Evolutionary conservation across 2,113 vertebrate species (phyloP), one percentile per base, ranked within the genome.

Genomic region (Calypte anna): DNA sequence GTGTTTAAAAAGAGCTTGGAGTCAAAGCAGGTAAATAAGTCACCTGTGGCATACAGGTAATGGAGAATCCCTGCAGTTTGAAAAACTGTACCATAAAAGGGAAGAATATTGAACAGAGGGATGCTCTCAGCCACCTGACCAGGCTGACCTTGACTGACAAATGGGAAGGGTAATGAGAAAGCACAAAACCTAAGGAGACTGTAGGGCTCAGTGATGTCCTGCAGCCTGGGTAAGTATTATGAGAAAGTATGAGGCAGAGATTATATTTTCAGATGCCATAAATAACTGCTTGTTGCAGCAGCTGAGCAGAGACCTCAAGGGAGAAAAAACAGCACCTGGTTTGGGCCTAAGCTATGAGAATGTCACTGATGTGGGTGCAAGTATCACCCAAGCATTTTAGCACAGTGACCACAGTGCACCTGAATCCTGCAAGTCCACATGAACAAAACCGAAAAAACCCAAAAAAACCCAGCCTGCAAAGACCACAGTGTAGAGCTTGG

Each of bases 1-100:
- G 33, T 55, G 28, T 70, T 90, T 46, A 70, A 48, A 72, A 83
- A 78, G 12, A 59, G 2, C 43, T 53, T 88, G 72, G 76, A 91
- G 28, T 48, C 68, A 69, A 66, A 90, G 28, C 59, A 86, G 76
- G 76, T 88, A n/a, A 92, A 83, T 51, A 75, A 86, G 75, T 93
- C 36, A 70, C 74, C 46, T 64, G 55, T 86, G 72, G 36, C 82
- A 77, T 44, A 33, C 12, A 90, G 63, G 79, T 81, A 86, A 77
- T 0, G 0, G 51, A 77, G 70, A 58, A 82, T 48, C 48, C 57
- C 72, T 30, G 59, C 1, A 2, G 64, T 44, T 54, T 67, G 53
- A 69, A 88, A 67, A 22, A 21, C 59, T 74, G 64, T 59, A 48
- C 43, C 68, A 40, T 44, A 14, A 78, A 59, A 86, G 43, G 27